phyloP scores from a whole-genome alignment of 2,888 invertebrate genomes.

The Lepidochitona cinerea region DNA sequence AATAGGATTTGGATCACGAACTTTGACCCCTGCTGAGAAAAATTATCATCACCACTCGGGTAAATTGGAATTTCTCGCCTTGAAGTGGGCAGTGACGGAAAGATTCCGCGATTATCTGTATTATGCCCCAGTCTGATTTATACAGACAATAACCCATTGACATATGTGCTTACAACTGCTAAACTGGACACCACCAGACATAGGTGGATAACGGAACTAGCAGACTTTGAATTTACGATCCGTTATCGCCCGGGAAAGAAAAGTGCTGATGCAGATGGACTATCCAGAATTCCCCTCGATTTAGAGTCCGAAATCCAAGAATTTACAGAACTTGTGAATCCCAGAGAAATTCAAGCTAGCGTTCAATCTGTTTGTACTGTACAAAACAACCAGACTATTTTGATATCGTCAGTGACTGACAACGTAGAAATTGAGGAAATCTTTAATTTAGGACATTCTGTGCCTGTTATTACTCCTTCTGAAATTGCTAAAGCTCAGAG shows the following conservation, averaged over 20 bases:
- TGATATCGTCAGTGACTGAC: no score
- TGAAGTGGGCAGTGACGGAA: no score
- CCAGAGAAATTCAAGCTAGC: no score
- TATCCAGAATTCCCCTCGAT: conserved; percentile 5
- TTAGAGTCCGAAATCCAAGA: no score
- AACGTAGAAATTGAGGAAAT: no score
- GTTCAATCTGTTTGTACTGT: no score
- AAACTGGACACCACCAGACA: conserved; percentile 10
- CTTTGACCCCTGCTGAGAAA: conserved; percentile 11
- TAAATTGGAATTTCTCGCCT: conserved; percentile 22
- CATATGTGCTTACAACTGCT: conserved; percentile 15
- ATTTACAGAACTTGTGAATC: no score
- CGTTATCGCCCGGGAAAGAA: conserved; percentile 14
- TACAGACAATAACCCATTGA: conserved; percentile 22
- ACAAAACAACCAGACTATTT: no score
- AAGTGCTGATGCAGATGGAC: conserved; percentile 25
- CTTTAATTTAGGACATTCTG: no score
- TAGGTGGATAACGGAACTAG: conserved; percentile 17
- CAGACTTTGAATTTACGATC: conserved; percentile 15
- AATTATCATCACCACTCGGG: conserved; percentile 13
- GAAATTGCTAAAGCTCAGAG: no score
- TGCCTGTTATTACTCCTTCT: no score
- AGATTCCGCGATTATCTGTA: background rate
- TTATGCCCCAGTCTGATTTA: background rate
- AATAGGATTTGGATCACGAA: conserved; percentile 18